Evolutionary conservation across 2,888 invertebrate genomes (phyloP).

Genomic region (Drosophila paucipuncta): DNA sequence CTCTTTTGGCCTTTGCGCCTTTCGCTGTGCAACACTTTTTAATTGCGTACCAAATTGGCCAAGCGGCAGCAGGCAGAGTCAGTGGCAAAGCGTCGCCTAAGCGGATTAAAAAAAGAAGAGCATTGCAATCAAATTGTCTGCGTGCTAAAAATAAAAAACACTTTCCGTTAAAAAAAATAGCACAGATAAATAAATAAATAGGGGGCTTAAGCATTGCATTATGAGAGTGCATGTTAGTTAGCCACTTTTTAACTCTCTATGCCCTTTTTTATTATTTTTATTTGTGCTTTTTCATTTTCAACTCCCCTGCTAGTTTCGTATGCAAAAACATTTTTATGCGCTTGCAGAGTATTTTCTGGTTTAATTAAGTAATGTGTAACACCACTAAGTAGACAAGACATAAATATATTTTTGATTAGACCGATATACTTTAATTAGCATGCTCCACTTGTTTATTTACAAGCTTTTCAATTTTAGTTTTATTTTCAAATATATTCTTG

Average conservation of each 20-base stretch:
- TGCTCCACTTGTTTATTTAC: not conserved
- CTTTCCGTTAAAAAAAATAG: constrained; percentile 4
- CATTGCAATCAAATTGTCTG: constrained; percentile 30
- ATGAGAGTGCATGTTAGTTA: constrained; percentile 38
- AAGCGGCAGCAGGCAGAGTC: constrained; percentile 14
- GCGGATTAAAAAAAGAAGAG: constrained; percentile 60
- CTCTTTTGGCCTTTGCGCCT: constrained; percentile 25
- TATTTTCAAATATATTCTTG: not conserved
- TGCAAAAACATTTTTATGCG: not conserved
- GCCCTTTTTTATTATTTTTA: not conserved
- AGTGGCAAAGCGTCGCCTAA: constrained; percentile 43
- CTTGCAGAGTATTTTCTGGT: not conserved
- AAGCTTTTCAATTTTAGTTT: too few relatives aligned
- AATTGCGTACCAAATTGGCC: constrained; percentile 61
- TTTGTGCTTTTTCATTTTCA: not conserved
- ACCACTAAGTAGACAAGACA: not conserved
- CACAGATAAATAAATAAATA: constrained; percentile 64
- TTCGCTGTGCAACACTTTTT: constrained; percentile 62
- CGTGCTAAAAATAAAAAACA: not conserved
- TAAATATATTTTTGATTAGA: not conserved
- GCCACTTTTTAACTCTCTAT: constrained; percentile 20
- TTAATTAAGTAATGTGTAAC: not conserved
- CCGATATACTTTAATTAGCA: not conserved
- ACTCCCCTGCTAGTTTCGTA: not conserved
- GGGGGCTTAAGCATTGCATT: constrained; percentile 49